Percentiles rank a stretch among this genome's conserved stretches.
Evolutionary conservation across 1,140 invertebrate species (phyloP).

Genomic region (Rhopalosiphum padi): DNA sequence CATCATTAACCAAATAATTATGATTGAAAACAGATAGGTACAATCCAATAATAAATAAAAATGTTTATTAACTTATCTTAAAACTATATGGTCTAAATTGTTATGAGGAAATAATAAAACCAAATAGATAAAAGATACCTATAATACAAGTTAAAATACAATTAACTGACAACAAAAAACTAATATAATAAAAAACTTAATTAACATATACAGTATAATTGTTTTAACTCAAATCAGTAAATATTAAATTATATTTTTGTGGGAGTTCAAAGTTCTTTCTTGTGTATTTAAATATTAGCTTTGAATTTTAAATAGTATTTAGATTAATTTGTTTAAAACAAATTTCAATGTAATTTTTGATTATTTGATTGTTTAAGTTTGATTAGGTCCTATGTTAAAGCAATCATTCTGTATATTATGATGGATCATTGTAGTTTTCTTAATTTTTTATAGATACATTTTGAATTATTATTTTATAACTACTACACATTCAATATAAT

Average conservation of each 20-base stretch:
- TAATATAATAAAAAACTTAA: background rate
- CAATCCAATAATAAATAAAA: background rate
- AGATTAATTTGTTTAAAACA: background rate
- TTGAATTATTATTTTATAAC: background rate
- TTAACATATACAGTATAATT: background rate
- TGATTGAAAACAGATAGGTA: background rate
- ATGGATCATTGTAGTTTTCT: background rate
- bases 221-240: background rate
- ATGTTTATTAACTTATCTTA: background rate
- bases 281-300: background rate
- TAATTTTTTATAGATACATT: background rate
- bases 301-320: background rate
- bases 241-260: background rate
- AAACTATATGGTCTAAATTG: background rate
- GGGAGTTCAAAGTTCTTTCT: background rate
- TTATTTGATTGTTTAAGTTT: no score
- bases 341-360: background rate
- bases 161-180: background rate
- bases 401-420: background rate
- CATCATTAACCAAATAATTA: background rate
- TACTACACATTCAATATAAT: background rate
- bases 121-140: background rate
- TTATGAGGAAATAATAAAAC: slow-evolving; percentile 1
- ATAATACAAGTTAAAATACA: slow-evolving; percentile 8
- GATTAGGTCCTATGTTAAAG: background rate